phyloP scores from a whole-genome alignment of 2,797 vertebrate species.

The Melanotaenia nigrans region DNA sequence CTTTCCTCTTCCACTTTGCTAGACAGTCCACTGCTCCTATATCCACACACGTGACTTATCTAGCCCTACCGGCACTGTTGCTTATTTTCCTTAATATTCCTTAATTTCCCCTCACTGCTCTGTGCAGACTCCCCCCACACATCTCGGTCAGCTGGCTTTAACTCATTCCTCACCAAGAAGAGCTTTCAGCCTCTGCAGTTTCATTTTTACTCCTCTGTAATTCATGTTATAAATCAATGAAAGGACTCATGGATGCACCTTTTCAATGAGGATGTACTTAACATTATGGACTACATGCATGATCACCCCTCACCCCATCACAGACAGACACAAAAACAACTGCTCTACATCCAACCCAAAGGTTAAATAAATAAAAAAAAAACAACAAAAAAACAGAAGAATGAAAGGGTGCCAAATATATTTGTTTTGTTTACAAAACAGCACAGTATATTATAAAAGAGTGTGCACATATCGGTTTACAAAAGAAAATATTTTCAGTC shows the following conservation, averaged over 20 bases:
- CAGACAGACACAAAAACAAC: slow-evolving; percentile 24
- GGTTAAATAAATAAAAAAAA: not conserved
- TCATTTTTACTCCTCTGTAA: slow-evolving; percentile 37
- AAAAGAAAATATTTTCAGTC: slow-evolving; percentile 31
- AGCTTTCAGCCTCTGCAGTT: slow-evolving; percentile 13
- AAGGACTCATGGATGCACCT: slow-evolving; percentile 48
- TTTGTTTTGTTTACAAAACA: slow-evolving; percentile 8
- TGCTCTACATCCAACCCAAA: slow-evolving; percentile 32
- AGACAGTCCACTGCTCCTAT: slow-evolving; percentile 66
- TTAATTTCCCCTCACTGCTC: slow-evolving; percentile 72
- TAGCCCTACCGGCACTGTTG: slow-evolving; percentile 66
- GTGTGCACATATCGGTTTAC: slow-evolving; percentile 1
- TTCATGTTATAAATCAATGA: slow-evolving; percentile 50
- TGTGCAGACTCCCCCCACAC: slow-evolving; percentile 62
- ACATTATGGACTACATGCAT: slow-evolving; percentile 36
- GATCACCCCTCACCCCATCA: slow-evolving; percentile 34
- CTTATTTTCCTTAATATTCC: slow-evolving; percentile 76
- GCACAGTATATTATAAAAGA: slow-evolving; percentile 3
- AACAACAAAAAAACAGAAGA: not conserved
- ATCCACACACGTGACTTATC: slow-evolving; percentile 74
- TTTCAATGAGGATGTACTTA: slow-evolving; percentile 38
- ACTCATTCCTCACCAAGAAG: slow-evolving; percentile 65
- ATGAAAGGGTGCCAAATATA: not conserved
- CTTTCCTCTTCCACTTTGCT: slow-evolving; percentile 58
- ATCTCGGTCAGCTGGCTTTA: slow-evolving; percentile 68